A percentile compares a stretch with the other conserved stretches of the same genome.
These are phyloP conservation scores for Anthoscopus minutus DNA, from an alignment of 2,113 vertebrate species.

Conservation along the genomic window DNA sequence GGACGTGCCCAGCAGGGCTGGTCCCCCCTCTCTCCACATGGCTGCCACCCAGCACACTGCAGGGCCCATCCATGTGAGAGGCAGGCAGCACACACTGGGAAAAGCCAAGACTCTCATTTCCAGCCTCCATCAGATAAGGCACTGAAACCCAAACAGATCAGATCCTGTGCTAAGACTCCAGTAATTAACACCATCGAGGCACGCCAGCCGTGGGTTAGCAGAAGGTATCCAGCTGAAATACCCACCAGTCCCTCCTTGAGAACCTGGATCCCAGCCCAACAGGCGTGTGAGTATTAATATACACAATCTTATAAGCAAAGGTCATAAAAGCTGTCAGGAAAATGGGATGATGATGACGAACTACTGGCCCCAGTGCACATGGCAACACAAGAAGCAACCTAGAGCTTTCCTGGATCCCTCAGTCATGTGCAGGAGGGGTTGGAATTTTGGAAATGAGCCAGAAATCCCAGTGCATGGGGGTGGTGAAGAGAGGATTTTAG, in stretches of 20 bases:
- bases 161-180: slow-evolving; percentile 10
- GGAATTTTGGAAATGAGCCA: neutral
- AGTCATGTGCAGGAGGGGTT: neutral
- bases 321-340: slow-evolving; percentile 25
- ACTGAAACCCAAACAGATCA: slow-evolving; percentile 35
- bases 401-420: neutral
- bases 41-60: neutral
- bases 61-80: neutral
- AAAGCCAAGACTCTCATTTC: neutral
- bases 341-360: slow-evolving; percentile 3
- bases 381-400: neutral
- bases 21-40: neutral
- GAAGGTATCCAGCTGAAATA: slow-evolving; percentile 36
- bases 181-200: slow-evolving; percentile 21
- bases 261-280: neutral
- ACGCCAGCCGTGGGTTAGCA: neutral
- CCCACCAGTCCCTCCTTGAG: neutral
- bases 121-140: slow-evolving; percentile 38
- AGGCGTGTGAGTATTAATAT: slow-evolving; percentile 18
- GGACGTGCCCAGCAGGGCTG: rapidly evolving
- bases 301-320: neutral
- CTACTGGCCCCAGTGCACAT: neutral
- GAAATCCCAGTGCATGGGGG: rapidly evolving
- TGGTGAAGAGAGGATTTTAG: neutral
- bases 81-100: neutral